A percentile compares a stretch with the other conserved stretches of the same genome.
These are phyloP conservation scores for Oscheius sp. DNA, from an alignment of 2,888 invertebrate genomes.

Conservation along the genomic window DNA sequence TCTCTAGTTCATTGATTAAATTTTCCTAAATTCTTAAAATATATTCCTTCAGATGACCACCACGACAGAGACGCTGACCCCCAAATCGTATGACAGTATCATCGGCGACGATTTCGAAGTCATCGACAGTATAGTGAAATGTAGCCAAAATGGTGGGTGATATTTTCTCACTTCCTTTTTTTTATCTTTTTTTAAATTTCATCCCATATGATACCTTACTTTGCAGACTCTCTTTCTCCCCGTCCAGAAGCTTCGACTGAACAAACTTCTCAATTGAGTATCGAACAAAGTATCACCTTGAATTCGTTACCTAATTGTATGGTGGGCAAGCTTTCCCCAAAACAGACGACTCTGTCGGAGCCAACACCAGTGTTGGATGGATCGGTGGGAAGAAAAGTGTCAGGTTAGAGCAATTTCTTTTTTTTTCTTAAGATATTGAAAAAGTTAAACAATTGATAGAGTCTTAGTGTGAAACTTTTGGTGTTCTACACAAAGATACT, in stretches of 20 bases:
- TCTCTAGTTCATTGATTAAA: background rate
- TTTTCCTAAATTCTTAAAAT: background rate
- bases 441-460: background rate
- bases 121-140: background rate
- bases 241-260: background rate
- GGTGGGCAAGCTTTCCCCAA: too few relatives aligned
- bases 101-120: slow-evolving; percentile 1
- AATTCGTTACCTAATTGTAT: background rate
- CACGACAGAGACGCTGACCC: background rate
- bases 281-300: slow-evolving; percentile 41
- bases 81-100: background rate
- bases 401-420: too few relatives aligned
- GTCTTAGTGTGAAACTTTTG: too few relatives aligned
- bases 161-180: background rate
- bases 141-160: background rate
- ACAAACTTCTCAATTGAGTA: slow-evolving; percentile 20
- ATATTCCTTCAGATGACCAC: background rate
- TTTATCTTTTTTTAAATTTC: background rate
- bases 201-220: too few relatives aligned
- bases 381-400: too few relatives aligned
- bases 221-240: background rate
- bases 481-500: background rate
- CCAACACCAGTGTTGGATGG: slow-evolving; percentile 13
- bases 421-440: background rate
- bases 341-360: background rate